Evolutionary conservation across 1,140 invertebrate species (phyloP).

Genomic region (Capitella teleta): DNA sequence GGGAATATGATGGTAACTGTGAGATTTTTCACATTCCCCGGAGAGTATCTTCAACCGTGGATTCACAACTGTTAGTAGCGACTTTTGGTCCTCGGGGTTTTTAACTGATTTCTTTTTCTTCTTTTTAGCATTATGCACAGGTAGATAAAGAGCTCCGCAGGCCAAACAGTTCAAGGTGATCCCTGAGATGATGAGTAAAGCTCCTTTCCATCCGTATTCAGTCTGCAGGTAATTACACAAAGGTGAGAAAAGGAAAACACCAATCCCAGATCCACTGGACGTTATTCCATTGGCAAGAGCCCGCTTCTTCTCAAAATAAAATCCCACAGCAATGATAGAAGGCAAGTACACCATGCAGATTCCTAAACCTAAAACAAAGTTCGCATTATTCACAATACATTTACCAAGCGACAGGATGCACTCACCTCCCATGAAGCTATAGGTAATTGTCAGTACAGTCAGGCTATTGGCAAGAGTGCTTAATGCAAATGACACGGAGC

Average conservation of each 20-base stretch:
- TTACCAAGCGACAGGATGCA: neutral
- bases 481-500: neutral
- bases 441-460: conserved; percentile 58
- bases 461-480: conserved; percentile 7
- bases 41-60: no score
- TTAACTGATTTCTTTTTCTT: no score
- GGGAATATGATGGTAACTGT: no score
- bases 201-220: conserved; percentile 53
- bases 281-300: conserved; percentile 79
- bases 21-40: no score
- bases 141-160: conserved; percentile 6
- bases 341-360: conserved; percentile 78
- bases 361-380: conserved; percentile 56
- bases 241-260: conserved; percentile 59
- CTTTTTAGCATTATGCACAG: no score
- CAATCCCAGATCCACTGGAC: conserved; percentile 81
- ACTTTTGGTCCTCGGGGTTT: no score
- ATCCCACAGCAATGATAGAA: conserved; percentile 71
- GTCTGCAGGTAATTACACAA: conserved; percentile 44
- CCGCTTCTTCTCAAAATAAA: conserved; percentile 79
- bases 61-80: no score
- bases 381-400: neutral
- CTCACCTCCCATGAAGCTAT: conserved; percentile 74
- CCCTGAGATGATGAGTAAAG: conserved; percentile 72
- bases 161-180: conserved; percentile 35